Evolutionary conservation across 2,797 vertebrate genomes (phyloP), one percentile per base, ranked within the genome.

Genomic region (Tokudaia muenninki): DNA sequence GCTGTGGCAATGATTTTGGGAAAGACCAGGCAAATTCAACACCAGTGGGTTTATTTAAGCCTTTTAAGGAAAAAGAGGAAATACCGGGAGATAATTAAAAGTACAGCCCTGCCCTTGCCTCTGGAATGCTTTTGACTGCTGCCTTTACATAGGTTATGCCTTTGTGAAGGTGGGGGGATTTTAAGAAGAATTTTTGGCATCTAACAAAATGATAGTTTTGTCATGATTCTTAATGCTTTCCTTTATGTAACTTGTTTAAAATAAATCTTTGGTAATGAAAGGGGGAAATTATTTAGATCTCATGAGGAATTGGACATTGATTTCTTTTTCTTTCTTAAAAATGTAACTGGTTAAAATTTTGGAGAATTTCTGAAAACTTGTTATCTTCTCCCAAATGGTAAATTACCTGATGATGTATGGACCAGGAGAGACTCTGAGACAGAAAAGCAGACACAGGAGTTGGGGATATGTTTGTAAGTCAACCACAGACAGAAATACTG

Each of bases 41-140:
- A 96, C 72, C 24, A 4, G 95, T 95, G 92, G 96, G 96, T 97
- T 98, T 97, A 97, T 91, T 95, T 98, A 97, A 98, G 95, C 96
- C 97, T 97, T 97, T 97, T 95, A 98, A 96, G 97, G 96, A 74
- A 91, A 74, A 92, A 96, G 95, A 97, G 96, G 97, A 98, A 97
- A 97, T 97, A 92, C 97, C 12, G 19, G 65, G 92, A 98, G 96
- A 98, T 96, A 97, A 97, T 98, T 97, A 97, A 96, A 96, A 96
- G 89, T 77, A 65, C 95, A 92, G 96, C 37, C 83, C 92, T 87
- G 92, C 94, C 79, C 82, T 96, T 93, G n/a, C 52, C 88, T 91
- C 95, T 95, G 96, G 96, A 97, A 96, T 93, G 96, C 59, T 79
- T 97, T 97, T 92, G 89, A 94, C 91, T 78, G 86, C 75, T 91